A percentile compares a stretch with the other conserved stretches of the same genome.
Evolutionary conservation across 2,113 vertebrate genomes (phyloP).

Genomic region (Cathartes aura): DNA sequence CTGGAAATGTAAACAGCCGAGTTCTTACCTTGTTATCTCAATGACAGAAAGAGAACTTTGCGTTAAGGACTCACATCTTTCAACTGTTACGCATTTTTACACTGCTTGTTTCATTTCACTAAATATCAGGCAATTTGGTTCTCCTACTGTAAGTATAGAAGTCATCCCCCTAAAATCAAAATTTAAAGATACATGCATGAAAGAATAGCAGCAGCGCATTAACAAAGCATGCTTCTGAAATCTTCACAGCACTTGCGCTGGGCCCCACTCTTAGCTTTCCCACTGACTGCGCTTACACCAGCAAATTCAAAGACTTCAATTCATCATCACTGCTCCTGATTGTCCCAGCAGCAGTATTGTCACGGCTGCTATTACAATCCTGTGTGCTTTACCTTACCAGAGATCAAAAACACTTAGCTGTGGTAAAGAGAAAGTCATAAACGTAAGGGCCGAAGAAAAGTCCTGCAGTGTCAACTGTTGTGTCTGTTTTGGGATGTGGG

Average conservation of each 20-base stretch:
- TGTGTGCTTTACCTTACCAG: background rate
- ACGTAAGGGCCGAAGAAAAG: background rate
- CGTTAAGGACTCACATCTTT: background rate
- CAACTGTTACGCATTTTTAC: background rate
- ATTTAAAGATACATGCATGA: background rate
- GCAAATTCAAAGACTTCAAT: background rate
- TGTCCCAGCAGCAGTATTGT: background rate
- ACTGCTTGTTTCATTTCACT: background rate
- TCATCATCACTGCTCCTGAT: background rate
- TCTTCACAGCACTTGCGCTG: background rate
- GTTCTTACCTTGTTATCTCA: background rate
- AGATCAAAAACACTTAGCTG: background rate
- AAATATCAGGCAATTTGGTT: background rate
- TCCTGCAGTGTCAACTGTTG: background rate
- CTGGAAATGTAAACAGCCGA: background rate
- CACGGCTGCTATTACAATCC: fast-evolving
- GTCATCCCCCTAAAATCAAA: background rate
- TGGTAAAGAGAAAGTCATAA: background rate
- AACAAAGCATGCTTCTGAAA: background rate
- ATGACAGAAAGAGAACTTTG: background rate
- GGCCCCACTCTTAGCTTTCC: background rate
- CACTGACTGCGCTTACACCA: background rate
- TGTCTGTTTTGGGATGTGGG: background rate
- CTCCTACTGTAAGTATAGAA: background rate
- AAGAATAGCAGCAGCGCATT: background rate